These are phyloP conservation scores for Burhinus oedicnemus DNA, from an alignment of 2,113 vertebrate genomes.

Conservation along the genomic window DNA sequence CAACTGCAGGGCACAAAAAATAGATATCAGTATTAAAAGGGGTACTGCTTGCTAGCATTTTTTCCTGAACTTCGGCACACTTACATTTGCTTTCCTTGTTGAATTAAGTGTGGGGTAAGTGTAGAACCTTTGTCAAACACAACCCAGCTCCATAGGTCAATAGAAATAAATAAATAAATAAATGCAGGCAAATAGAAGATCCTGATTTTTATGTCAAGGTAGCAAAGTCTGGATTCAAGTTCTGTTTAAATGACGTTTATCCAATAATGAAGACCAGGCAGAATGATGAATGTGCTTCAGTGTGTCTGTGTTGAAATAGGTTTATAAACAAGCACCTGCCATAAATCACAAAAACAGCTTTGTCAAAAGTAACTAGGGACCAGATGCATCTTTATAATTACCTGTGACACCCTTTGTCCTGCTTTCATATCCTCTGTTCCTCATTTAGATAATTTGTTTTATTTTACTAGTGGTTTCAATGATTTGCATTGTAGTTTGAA, in stretches of 20 bases:
- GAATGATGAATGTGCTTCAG: constrained; percentile 79
- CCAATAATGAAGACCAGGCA: constrained; percentile 77
- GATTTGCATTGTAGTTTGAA: constrained; percentile 49
- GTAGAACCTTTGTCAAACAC: constrained; percentile 18
- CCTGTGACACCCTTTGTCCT: constrained; percentile 70
- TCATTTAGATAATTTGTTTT: constrained; percentile 53
- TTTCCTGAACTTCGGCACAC: background rate
- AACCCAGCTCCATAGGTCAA: constrained; percentile 11
- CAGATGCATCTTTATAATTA: constrained; percentile 84
- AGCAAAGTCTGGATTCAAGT: constrained; percentile 55
- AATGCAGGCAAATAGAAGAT: constrained; percentile 29
- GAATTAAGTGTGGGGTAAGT: background rate
- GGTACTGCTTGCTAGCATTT: background rate
- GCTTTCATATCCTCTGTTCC: constrained; percentile 59
- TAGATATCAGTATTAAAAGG: background rate
- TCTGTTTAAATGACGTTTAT: constrained; percentile 74
- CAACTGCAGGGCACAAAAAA: background rate
- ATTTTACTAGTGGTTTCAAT: background rate
- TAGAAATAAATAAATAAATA: constrained; percentile 42
- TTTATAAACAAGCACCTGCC: constrained; percentile 81
- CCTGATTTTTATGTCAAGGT: constrained; percentile 40
- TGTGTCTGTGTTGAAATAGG: constrained; percentile 72
- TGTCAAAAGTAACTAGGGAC: constrained; percentile 79
- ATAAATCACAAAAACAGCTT: constrained; percentile 82
- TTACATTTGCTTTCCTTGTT: constrained; percentile 2